phyloP scores from a whole-genome alignment of 2,113 vertebrate genomes.

The Tinamus guttatus region DNA sequence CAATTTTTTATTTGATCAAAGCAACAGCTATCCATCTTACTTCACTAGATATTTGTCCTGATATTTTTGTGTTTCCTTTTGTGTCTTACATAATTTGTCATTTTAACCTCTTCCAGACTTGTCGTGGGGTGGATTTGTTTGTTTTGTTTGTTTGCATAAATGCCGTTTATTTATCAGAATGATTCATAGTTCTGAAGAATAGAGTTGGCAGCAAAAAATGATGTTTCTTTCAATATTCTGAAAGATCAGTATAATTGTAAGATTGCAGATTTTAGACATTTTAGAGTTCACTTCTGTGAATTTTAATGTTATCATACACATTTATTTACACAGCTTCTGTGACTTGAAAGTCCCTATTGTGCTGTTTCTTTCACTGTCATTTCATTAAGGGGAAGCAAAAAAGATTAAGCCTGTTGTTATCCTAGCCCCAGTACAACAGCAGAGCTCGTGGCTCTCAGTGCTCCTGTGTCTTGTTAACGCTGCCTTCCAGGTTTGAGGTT shows the following conservation, averaged over 20 bases:
- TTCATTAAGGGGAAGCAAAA: neutral
- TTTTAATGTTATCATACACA: neutral
- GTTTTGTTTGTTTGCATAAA: neutral
- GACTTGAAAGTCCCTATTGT: neutral
- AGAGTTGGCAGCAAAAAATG: neutral
- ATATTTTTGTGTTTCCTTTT: neutral
- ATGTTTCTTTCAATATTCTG: neutral
- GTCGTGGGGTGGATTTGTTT: accelerated
- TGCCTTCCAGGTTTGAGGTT: neutral
- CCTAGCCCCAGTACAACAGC: neutral
- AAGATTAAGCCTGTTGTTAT: neutral
- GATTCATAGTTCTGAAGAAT: neutral
- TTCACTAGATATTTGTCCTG: neutral
- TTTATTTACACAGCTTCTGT: neutral
- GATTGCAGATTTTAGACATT: neutral
- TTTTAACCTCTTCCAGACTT: neutral
- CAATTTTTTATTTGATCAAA: neutral
- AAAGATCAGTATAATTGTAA: neutral
- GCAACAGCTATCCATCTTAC: neutral
- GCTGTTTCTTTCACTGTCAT: neutral
- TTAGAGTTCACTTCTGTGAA: neutral
- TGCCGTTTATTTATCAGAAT: neutral
- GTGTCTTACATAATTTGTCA: neutral
- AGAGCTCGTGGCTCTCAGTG: neutral
- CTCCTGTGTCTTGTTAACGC: neutral